A percentile compares a stretch with the other conserved stretches of the same genome.
Conservation (phyloP, 1,140 invertebrate species). For the Heliothis virescens region DNA sequence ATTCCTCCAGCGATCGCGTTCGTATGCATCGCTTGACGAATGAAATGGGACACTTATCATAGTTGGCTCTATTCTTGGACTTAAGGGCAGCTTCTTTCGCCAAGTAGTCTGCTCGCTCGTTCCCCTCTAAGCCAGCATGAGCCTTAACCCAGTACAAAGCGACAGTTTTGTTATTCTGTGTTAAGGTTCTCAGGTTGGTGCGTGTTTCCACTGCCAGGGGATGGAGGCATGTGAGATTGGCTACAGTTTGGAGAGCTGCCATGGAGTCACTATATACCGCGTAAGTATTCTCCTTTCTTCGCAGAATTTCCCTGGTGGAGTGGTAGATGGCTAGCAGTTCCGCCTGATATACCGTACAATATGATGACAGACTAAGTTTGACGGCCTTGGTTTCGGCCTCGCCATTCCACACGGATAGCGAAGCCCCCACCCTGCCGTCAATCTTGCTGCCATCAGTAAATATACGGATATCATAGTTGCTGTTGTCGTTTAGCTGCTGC, state of each 20-base stretch:
- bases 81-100: not conserved
- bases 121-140: too few species aligned
- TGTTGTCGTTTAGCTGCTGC: not conserved
- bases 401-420: conserved; percentile 36
- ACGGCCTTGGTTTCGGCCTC: conserved; percentile 28
- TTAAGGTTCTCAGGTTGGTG: too few species aligned
- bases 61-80: conserved; percentile 4
- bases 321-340: conserved; percentile 46
- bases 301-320: not conserved
- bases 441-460: conserved; percentile 55
- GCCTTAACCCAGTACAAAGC: too few species aligned
- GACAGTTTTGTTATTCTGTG: too few species aligned
- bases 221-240: conserved; percentile 21
- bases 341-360: conserved; percentile 55
- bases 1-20: too few species aligned
- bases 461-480: conserved; percentile 1
- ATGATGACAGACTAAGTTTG: conserved; percentile 40
- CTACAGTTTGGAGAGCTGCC: conserved; percentile 50
- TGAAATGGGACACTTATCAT: conserved; percentile 50
- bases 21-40: conserved; percentile 31
- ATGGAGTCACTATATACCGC: conserved; percentile 51
- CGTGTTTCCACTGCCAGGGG: conserved; percentile 42
- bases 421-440: conserved; percentile 30
- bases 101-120: not conserved
- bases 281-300: too few species aligned